phyloP scores from a whole-genome alignment of 2,797 vertebrate genomes.

The Natrix natrix region DNA sequence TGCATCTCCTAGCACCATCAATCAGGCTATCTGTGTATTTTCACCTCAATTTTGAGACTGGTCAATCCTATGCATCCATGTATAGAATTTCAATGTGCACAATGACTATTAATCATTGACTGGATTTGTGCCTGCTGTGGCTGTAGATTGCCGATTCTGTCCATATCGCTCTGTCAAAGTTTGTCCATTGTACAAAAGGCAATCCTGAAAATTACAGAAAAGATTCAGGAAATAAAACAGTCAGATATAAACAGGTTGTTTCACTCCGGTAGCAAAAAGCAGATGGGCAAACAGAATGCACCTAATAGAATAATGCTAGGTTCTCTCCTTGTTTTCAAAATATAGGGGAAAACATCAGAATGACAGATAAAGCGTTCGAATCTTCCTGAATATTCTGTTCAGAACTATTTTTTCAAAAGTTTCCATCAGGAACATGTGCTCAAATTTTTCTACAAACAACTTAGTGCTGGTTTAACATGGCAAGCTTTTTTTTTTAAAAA shows the following conservation, averaged over 20 bases:
- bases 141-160: neutral
- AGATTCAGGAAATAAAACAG: neutral
- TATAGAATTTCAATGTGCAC: conserved; percentile 1
- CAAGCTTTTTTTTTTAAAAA: neutral
- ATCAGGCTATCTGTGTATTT: conserved; percentile 26
- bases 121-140: neutral
- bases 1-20: conserved; percentile 24
- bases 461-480: too few relatives aligned
- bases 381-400: neutral
- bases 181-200: neutral
- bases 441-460: neutral
- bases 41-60: conserved; percentile 9
- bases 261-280: neutral
- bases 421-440: neutral
- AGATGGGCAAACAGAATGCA: neutral
- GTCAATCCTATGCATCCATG: neutral
- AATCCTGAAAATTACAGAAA: neutral
- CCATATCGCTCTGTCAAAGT: conserved; percentile 20
- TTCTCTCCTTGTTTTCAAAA: neutral
- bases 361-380: neutral
- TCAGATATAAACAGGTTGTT: neutral
- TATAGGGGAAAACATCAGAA: neutral
- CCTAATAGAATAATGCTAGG: neutral
- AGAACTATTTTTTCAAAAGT: neutral
- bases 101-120: conserved; percentile 12